Conservation (phyloP, 2,797 vertebrate species). For the Sardinella longiceps region DNA sequence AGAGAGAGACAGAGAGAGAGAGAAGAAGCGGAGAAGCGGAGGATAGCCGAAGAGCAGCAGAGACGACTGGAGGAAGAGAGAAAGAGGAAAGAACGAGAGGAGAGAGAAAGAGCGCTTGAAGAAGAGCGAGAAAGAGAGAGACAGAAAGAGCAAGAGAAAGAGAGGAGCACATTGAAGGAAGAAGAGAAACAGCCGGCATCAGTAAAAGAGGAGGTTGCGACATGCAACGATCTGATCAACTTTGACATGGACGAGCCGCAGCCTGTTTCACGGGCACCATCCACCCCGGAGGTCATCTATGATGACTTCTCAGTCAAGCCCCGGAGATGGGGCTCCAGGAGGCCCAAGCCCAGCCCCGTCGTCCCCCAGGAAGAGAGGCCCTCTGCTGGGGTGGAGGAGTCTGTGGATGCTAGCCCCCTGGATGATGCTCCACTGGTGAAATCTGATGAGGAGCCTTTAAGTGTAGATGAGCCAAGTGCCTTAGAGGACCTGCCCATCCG, state of each 20-base stretch:
- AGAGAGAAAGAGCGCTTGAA: background rate
- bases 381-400: background rate
- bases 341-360: conserved; percentile 29
- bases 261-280: background rate
- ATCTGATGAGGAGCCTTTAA: background rate
- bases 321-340: conserved; percentile 49
- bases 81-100: background rate
- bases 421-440: conserved; percentile 13
- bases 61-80: background rate
- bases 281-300: conserved; percentile 47
- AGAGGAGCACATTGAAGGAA: background rate
- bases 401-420: background rate
- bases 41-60: background rate
- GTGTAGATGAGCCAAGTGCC: background rate
- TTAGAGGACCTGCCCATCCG: background rate
- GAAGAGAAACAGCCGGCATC: background rate
- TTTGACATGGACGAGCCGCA: conserved; percentile 51
- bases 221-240: conserved; percentile 45
- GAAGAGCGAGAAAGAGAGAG: background rate
- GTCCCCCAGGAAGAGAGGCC: conserved; percentile 13
- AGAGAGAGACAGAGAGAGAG: conserved; percentile 33
- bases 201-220: background rate
- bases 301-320: conserved; percentile 72
- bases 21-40: background rate
- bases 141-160: background rate